Evolutionary conservation across 2,113 vertebrate species (phyloP).

Genomic region (Pogonocichla stellata): DNA sequence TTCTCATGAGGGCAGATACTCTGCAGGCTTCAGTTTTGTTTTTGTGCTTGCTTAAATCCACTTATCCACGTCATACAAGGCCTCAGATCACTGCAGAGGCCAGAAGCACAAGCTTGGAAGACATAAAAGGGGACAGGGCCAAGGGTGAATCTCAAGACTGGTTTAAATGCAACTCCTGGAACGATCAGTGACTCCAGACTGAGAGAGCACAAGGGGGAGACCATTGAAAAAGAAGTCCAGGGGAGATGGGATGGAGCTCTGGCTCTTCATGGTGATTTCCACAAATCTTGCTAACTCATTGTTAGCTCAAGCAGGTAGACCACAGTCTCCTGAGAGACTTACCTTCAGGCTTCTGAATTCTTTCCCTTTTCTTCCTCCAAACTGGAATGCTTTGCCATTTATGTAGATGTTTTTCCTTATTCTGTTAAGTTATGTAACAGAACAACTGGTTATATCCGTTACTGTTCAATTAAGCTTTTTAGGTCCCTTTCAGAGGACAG

Average conservation of each 20-base stretch:
- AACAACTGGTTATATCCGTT: not conserved
- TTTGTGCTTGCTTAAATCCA: not conserved
- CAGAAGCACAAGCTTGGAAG: not conserved
- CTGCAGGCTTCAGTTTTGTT: not conserved
- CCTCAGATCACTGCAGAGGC: not conserved
- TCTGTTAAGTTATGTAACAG: not conserved
- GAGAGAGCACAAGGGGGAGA: not conserved
- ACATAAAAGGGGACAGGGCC: not conserved
- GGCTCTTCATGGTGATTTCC: not conserved
- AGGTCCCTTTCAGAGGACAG: not conserved
- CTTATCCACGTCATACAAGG: accelerated
- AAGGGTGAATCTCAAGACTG: not conserved
- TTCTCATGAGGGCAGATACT: not conserved
- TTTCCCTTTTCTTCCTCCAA: not conserved
- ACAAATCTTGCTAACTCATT: not conserved
- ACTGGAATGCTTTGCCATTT: not conserved
- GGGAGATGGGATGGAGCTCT: not conserved
- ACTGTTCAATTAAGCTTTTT: not conserved
- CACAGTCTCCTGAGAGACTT: not conserved
- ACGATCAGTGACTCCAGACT: not conserved
- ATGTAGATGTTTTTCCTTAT: not conserved
- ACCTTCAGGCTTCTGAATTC: not conserved
- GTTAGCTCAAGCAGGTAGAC: not conserved
- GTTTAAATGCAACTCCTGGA: not conserved
- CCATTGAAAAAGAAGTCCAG: accelerated